Evolutionary conservation across 2,797 vertebrate genomes (phyloP).

Genomic region (Typhlichthys eigenmanni): DNA sequence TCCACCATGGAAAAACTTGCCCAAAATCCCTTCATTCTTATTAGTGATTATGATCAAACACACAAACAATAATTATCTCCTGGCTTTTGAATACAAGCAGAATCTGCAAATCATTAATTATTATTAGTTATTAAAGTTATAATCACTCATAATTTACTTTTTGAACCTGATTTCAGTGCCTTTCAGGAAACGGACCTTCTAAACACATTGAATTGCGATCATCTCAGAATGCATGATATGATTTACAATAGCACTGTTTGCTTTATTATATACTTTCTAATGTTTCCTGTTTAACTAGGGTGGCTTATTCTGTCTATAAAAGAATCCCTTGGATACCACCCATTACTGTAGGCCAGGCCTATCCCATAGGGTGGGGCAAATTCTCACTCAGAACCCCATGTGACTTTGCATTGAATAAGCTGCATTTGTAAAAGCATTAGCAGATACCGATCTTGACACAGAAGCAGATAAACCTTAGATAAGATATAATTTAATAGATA

Average conservation of each 20-base stretch:
- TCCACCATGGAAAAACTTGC: too few relatives aligned
- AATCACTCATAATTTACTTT: not conserved
- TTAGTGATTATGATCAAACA: constrained; percentile 4
- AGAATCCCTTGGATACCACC: constrained; percentile 18
- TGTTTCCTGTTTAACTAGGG: constrained; percentile 14
- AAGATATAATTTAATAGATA: too few relatives aligned
- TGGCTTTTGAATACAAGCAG: too few relatives aligned
- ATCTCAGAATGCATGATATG: not conserved
- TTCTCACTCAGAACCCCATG: constrained; percentile 32
- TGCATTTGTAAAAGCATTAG: not conserved
- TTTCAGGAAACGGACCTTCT: not conserved
- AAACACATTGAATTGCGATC: not conserved
- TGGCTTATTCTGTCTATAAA: constrained; percentile 4
- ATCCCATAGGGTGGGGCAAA: constrained; percentile 16
- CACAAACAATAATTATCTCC: not conserved
- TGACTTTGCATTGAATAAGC: constrained; percentile 7
- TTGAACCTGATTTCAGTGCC: not conserved
- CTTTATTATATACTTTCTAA: constrained; percentile 9
- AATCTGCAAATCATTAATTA: too few relatives aligned
- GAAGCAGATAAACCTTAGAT: too few relatives aligned
- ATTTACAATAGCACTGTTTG: not conserved
- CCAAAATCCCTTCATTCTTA: too few relatives aligned
- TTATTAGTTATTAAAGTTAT: not conserved
- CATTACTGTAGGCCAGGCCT: constrained; percentile 13
- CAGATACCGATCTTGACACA: too few relatives aligned